Evolutionary conservation across 2,113 vertebrate species (phyloP).

Genomic region (Salvator merianae): DNA sequence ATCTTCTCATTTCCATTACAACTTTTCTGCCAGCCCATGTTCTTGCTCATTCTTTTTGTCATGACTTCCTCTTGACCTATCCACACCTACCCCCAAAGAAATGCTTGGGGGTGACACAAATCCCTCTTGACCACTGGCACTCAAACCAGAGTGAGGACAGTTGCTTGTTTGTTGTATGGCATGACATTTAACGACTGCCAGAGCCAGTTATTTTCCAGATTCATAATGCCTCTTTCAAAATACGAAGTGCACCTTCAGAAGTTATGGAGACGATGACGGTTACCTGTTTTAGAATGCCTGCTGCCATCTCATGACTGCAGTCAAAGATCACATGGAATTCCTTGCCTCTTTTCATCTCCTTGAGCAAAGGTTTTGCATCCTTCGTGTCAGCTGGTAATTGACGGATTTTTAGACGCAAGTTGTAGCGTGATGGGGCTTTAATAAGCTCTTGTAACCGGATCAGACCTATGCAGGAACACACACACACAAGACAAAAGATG

Average conservation of each 20-base stretch:
- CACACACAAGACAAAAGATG: constrained; percentile 15
- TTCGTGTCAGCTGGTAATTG: constrained; percentile 94
- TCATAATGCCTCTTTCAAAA: not conserved
- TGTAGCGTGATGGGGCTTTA: constrained; percentile 97
- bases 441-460: constrained; percentile 98
- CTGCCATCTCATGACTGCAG: constrained; percentile 97
- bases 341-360: constrained; percentile 98
- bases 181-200: no score
- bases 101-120: not conserved
- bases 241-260: not conserved
- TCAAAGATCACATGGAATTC: constrained; percentile 99
- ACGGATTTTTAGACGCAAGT: constrained; percentile 95
- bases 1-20: not conserved
- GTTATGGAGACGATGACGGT: constrained; percentile 39
- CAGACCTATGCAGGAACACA: constrained; percentile 78
- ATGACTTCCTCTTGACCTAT: not conserved
- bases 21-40: not conserved
- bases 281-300: constrained; percentile 97
- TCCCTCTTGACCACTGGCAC: not conserved
- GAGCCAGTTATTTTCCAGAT: not conserved
- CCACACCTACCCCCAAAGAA: not conserved
- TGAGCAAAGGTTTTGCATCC: constrained; percentile 95
- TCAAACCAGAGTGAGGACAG: not conserved
- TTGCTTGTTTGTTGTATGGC: not conserved
- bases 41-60: not conserved